These are phyloP conservation scores for Tetrao urogallus DNA, from an alignment of 2,113 vertebrate species.

Conservation along the genomic window DNA sequence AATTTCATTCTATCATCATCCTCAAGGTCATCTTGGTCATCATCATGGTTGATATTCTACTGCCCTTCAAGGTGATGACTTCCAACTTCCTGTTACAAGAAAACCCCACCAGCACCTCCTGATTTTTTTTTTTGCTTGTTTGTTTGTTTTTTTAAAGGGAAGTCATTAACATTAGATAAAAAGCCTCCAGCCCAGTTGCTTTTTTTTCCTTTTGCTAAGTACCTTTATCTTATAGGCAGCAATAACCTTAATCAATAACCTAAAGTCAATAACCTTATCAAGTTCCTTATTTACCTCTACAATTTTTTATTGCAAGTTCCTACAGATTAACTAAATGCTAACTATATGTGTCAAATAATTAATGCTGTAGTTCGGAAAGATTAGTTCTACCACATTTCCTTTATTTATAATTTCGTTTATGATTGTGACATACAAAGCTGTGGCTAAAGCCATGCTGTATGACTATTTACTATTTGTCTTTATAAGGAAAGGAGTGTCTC, in stretches of 20 bases:
- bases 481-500: background rate
- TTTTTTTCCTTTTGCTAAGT: background rate
- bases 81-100: background rate
- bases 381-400: background rate
- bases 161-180: background rate
- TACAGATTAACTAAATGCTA: background rate
- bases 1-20: constrained; percentile 8
- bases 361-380: background rate
- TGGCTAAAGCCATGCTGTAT: background rate
- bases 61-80: background rate
- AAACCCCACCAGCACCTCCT: background rate
- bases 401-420: background rate
- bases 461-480: background rate
- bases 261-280: background rate
- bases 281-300: background rate
- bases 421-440: background rate
- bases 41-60: background rate
- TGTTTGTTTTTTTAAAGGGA: background rate
- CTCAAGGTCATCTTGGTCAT: constrained; percentile 25
- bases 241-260: too few species aligned
- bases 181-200: background rate
- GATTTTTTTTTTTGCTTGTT: background rate
- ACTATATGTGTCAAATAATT: background rate
- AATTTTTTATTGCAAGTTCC: background rate
- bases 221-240: background rate